Evolutionary conservation across 2,113 vertebrate species (phyloP), one percentile per base, ranked within the genome.

Genomic region (Leptodactylus fuscus): DNA sequence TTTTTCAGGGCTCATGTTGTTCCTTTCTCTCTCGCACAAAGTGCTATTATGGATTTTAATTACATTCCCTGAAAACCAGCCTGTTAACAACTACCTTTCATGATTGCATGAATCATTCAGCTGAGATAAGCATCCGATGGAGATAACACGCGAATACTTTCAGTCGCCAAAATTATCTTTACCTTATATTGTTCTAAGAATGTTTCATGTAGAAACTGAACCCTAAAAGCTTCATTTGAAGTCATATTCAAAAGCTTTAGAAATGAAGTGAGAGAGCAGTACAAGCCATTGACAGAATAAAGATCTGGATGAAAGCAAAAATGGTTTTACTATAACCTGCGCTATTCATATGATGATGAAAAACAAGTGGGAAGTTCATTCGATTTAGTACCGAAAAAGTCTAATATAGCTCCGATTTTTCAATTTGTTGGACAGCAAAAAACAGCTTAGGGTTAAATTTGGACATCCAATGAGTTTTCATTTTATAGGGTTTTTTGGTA

Each of bases 21-120:
- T 9, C 1, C 49, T 73, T 87, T 87, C 49, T 49, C n/a, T 82
- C 29, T 29, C 82, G 65, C 79, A 79, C 76, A 86, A 60, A 70
- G 60, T 6, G 78, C 41, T 55, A 1, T 83, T 75, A 71, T 88
- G 1, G 0, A 77, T 88, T 87, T 90, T 89, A 87, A 88, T 88
- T 87, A 79, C 12, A 0, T 1, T 74, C 82, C 16, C 62, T 32
- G 77, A 81, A 71, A 92, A 85, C 88, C 38, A 58, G 13, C 70
- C 29, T 86, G 1, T 79, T 12, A 87, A 27, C 55, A 74, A 51
- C 46, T 67, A 84, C 20, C 79, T 65, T 88, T 85, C 58, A 24
- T 29, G 51, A 83, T 87, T 88, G 44, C 53, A 53, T 80, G 58
- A 83, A 84, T 87, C 18, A 24, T 79, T 74, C 27, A 82, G 12